Conservation (phyloP, 2,113 vertebrate species). For the Nymphicus hollandicus region DNA sequence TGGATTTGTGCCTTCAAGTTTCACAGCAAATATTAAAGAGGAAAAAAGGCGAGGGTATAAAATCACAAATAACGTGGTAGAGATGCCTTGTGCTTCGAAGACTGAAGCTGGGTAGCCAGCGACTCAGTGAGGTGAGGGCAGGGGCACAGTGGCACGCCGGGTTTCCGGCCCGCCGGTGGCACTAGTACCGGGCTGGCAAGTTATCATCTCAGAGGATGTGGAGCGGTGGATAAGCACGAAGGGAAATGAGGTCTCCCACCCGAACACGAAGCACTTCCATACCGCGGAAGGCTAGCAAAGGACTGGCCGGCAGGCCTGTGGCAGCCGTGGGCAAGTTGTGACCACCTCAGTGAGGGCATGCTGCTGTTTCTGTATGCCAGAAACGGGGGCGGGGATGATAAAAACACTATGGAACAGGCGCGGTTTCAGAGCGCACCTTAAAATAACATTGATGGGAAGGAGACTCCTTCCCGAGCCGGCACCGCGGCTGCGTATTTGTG, state of each 20-base stretch:
- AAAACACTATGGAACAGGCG: background rate
- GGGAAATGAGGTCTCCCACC: background rate
- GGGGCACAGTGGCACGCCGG: background rate
- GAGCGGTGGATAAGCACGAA: accelerated
- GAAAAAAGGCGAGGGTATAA: background rate
- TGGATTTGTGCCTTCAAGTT: background rate
- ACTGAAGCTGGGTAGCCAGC: too few relatives aligned
- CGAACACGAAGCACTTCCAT: accelerated
- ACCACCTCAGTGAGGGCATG: background rate
- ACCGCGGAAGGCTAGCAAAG: background rate
- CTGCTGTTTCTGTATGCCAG: background rate
- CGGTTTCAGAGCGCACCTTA: background rate
- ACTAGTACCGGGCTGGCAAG: background rate
- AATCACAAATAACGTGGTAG: background rate
- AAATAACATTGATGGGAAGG: background rate
- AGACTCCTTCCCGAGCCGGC: background rate
- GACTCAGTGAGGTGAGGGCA: accelerated
- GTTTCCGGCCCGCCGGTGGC: background rate
- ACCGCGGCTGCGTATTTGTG: background rate
- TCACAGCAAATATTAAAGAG: background rate
- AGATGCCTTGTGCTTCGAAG: background rate
- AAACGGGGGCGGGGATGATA: background rate
- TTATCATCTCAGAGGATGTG: accelerated
- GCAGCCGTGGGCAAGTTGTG: background rate
- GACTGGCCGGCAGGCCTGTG: background rate